Evolutionary conservation across 2,797 vertebrate species (phyloP), one percentile per base, ranked within the genome.

Genomic region (Trematomus bernacchii): DNA sequence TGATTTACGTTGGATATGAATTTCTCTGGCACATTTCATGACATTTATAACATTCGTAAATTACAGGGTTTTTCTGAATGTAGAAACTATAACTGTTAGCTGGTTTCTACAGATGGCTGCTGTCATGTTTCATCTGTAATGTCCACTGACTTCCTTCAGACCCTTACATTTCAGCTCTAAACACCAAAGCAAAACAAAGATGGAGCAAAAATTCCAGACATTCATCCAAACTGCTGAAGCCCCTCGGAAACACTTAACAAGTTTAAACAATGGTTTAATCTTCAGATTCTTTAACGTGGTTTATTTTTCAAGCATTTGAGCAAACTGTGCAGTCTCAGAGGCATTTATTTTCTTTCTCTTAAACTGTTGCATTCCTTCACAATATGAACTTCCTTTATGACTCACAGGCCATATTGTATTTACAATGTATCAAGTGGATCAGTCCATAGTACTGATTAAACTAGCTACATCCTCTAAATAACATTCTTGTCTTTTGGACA

Each of bases 201-300:
- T 51, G 37, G 62, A 65, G 13, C 7, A 53, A 48, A 77, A 78
- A 85, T 91, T 85, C 77, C 77, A 77, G 54, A 67, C 63, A 76
- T 79, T 80, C 73, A 68, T 71, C n/a, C 5, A 19, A 65, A 57
- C 33, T 62, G 71, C 51, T n/a, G n/a, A 67, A 52, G 73, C 84
- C 52, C 72, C 73, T 66, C 14, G 0, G 63, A 46, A 66, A 54
- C 43, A 65, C 50, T 57, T 55, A 58, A 71, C 78, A 89, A 46
- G 75, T 86, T 87, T 57, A 77, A 81, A 82, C 77, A 85, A 64
- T 80, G 66, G 77, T 64, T 71, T 80, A 2, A 27, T 44, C 51
- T 16, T 30, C n/a, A 53, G 40, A 80, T 76, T 79, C 67, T 66
- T 71, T 18, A 12, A 4, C 21, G 47, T 71, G 14, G 52, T 69